phyloP scores from a whole-genome alignment of 1,140 invertebrate species.

The Ceratitis capitata region DNA sequence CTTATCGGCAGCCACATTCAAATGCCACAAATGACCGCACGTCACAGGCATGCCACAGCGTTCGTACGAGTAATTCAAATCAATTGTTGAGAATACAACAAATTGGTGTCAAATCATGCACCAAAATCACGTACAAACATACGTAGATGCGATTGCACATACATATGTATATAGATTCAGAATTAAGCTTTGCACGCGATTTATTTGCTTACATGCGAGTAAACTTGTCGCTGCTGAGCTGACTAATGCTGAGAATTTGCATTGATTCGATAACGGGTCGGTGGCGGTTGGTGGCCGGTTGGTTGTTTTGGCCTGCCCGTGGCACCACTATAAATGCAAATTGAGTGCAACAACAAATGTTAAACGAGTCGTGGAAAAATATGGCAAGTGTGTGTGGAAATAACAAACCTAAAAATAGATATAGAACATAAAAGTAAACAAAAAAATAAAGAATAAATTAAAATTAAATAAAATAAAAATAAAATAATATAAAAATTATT shows the following conservation, averaged over 20 bases:
- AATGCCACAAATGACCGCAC: conserved; percentile 27
- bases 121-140: conserved; percentile 9
- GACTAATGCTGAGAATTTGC: background rate
- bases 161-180: background rate
- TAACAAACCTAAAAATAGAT: background rate
- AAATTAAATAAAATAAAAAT: background rate
- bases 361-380: conserved; percentile 26
- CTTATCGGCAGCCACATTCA: background rate
- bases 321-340: conserved; percentile 29
- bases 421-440: too few species aligned
- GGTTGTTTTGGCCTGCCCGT: background rate
- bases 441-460: background rate
- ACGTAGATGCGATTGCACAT: background rate
- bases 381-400: background rate
- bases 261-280: background rate
- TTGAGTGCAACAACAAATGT: background rate
- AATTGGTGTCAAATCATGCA: conserved; percentile 31
- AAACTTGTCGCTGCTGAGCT: background rate
- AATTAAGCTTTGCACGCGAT: background rate
- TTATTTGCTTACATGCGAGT: background rate
- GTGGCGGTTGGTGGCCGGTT: background rate
- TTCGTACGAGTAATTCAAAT: conserved; percentile 33
- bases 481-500: background rate
- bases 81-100: conserved; percentile 28
- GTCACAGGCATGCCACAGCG: conserved; percentile 25